Evolutionary conservation across 2,888 invertebrate species (phyloP).

Genomic region (Brachypalpus laphriformis): DNA sequence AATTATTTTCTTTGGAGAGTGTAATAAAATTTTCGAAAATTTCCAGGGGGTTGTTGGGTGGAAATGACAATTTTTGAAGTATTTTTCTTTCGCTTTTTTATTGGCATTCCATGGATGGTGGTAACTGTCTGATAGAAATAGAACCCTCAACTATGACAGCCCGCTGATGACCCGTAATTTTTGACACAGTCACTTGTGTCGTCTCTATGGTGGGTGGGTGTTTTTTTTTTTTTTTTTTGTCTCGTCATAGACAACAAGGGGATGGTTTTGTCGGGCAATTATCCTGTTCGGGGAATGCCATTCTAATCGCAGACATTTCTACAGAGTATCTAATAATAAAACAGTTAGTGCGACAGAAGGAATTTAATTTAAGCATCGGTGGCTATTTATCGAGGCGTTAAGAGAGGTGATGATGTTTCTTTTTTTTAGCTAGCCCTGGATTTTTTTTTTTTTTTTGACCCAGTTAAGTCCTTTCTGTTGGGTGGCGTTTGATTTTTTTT

Average conservation of each 20-base stretch:
- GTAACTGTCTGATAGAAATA: conserved; percentile 36
- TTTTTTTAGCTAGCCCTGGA: conserved; percentile 1
- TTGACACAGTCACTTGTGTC: conserved; percentile 67
- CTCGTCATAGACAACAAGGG: neutral
- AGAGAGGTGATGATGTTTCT: conserved; percentile 65
- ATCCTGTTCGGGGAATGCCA: conserved; percentile 63
- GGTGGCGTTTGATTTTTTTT: conserved; percentile 53
- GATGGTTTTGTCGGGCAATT: conserved; percentile 53
- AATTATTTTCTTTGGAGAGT: conserved; percentile 77
- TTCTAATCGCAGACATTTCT: conserved; percentile 57
- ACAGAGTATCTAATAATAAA: conserved; percentile 67
- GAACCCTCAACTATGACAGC: conserved; percentile 68
- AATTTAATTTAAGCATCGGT: conserved; percentile 74
- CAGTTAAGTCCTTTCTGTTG: conserved; percentile 40
- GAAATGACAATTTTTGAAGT: conserved; percentile 60
- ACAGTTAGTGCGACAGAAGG: conserved; percentile 74
- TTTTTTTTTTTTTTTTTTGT: conserved; percentile 3
- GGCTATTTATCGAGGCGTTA: conserved; percentile 74
- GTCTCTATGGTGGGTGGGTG: too few relatives aligned
- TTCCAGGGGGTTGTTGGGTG: neutral
- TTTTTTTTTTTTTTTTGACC: conserved; percentile 53
- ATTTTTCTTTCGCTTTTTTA: conserved; percentile 50
- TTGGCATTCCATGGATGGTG: conserved; percentile 44
- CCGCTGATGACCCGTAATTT: conserved; percentile 72
- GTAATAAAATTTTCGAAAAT: conserved; percentile 68